Base-by-base conservation (phyloP, 2,888 invertebrate species). In the Chouioia cunea region DNA sequence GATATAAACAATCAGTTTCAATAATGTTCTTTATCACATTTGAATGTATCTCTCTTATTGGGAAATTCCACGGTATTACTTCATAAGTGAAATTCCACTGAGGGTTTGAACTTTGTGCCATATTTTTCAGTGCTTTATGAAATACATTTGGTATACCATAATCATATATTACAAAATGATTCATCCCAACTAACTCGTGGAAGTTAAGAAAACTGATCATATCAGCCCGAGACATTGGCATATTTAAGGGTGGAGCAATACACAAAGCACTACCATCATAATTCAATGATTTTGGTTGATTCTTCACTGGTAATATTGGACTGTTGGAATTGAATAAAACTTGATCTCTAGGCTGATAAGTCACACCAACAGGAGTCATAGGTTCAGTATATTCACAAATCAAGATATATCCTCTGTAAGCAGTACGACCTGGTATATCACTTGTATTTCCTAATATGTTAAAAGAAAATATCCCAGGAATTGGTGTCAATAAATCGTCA, bases 131-230 rank as follows among this genome's bases (percentile, higher is more conserved):
- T 16, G 85, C 78, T 65, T 85, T 83, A 53, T 86, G 83, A 47
- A 89, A 82, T 66, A 81, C 79, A 77, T 86, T 85, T 1, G 88
- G 86, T 46, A 89, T 83, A 69, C 87, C 87, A 75, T 84, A 89
- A 75, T 91, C 90, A 78, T 92, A 93, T 72, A 91, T 88, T 56
- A 92, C 87, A 78, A 92, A 92, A 74, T 89, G 88, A 76, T 90
- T 87, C 2, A 92, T 87, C 1, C 92, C 92, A 80, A 92, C 87
- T 77, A 91, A 86, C 76, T 89, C 88, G 75, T 93, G 92, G 79
- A 89, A 91, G 23, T 90, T 89, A 56, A 93, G 79, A 78, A 92
- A 93, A 78, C 91, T 90, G 63, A 91, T 87, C 74, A 92, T 89
- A 15, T 88, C 85, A 77, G 88, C 88, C 76, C 88, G 87, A 2